Conservation (phyloP, 1,140 invertebrate genomes). For the Drosophila seguyi region DNA sequence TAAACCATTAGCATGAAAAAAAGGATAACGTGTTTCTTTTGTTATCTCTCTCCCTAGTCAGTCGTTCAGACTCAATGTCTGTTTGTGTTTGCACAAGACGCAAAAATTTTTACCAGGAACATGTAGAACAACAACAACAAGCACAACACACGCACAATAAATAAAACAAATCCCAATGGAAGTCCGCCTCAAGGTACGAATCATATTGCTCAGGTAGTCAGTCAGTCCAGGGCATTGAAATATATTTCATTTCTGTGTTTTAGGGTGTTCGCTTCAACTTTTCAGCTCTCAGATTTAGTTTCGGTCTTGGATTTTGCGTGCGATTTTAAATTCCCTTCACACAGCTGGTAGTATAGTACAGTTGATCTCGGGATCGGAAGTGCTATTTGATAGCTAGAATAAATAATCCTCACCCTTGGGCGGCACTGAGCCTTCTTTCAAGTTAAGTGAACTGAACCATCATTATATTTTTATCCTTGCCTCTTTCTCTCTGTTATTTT, state of each 20-base stretch:
- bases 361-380: slow-evolving; percentile 41
- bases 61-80: slow-evolving; percentile 24
- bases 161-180: slow-evolving; percentile 45
- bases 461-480: slow-evolving; percentile 11
- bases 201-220: slow-evolving; percentile 64
- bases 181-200: slow-evolving; percentile 46
- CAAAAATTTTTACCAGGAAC: slow-evolving; percentile 65
- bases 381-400: slow-evolving; percentile 41
- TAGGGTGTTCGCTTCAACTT: slow-evolving; percentile 39
- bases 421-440: slow-evolving; percentile 17
- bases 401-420: slow-evolving; percentile 29
- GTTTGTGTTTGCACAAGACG: slow-evolving; percentile 72
- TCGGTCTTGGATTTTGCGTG: slow-evolving; percentile 51
- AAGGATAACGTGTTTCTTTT: slow-evolving; percentile 73
- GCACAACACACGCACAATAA: slow-evolving; percentile 17
- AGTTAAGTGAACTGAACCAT: slow-evolving; percentile 27
- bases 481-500: slow-evolving; percentile 9
- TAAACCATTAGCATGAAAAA: slow-evolving; percentile 68
- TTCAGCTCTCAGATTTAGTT: slow-evolving; percentile 39
- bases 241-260: slow-evolving; percentile 26
- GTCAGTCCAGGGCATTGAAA: slow-evolving; percentile 5
- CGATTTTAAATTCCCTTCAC: slow-evolving; percentile 23
- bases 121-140: slow-evolving; percentile 39
- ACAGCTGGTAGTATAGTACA: slow-evolving; percentile 24
- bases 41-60: slow-evolving; percentile 45